Conservation (phyloP, 2,797 vertebrate species). For the Lepus townsendii region DNA sequence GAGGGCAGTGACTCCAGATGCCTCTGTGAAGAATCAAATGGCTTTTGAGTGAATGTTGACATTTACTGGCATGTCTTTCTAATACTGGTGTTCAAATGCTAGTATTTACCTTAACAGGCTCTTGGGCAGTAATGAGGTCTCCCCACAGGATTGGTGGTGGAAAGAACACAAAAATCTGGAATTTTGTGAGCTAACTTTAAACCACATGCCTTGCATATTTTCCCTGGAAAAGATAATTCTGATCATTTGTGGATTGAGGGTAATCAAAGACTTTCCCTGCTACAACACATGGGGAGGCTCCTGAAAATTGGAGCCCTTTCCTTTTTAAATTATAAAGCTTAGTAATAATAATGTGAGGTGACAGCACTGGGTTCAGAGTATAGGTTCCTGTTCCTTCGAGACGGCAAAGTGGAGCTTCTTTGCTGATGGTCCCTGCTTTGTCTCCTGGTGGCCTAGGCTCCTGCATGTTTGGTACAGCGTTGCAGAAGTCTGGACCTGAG, state of each 20-base stretch:
- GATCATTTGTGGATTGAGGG: neutral
- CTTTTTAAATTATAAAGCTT: conserved; percentile 27
- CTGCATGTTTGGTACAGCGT: neutral
- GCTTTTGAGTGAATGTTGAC: neutral
- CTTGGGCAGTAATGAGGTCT: neutral
- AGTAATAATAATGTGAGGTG: neutral
- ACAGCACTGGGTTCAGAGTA: neutral
- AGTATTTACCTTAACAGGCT: neutral
- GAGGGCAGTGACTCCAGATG: neutral
- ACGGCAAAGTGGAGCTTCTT: neutral
- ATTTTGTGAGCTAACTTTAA: neutral
- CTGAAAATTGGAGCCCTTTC: neutral
- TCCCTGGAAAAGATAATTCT: conserved; percentile 33
- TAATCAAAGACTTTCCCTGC: neutral
- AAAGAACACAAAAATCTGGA: conserved; percentile 20
- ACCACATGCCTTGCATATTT: neutral
- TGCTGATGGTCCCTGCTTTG: neutral
- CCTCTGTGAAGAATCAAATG: neutral
- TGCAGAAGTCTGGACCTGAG: neutral
- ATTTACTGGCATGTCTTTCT: neutral
- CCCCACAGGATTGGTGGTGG: neutral
- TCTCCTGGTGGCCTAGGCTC: neutral
- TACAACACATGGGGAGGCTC: neutral
- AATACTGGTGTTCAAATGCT: neutral
- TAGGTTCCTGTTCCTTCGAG: neutral